phyloP scores from a whole-genome alignment of 2,888 invertebrate genomes.

The Parasteatoda lunata region DNA sequence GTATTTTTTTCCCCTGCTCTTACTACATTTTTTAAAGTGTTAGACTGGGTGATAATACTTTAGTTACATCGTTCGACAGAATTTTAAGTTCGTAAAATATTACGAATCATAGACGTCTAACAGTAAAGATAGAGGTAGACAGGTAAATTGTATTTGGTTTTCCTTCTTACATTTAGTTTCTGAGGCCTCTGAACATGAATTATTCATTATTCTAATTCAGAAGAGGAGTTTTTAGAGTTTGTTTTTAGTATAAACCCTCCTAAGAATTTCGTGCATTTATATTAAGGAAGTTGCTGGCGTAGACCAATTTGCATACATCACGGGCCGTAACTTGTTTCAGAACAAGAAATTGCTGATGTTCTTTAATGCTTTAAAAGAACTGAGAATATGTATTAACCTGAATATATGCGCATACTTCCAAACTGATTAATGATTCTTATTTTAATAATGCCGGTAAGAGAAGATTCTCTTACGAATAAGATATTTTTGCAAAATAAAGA shows the following conservation, averaged over 20 bases:
- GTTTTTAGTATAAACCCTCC: constrained; percentile 23
- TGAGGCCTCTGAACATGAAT: constrained; percentile 28
- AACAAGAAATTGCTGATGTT: not conserved
- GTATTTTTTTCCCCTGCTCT: no score
- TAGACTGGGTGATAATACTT: no score
- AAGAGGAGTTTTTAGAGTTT: constrained; percentile 41
- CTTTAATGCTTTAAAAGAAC: not conserved
- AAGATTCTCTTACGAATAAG: no score
- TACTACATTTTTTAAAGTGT: no score
- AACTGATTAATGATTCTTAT: not conserved
- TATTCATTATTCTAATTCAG: constrained; percentile 61
- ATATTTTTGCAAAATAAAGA: no score
- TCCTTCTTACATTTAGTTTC: no score
- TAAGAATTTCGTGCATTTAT: constrained; percentile 1
- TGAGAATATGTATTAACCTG: constrained; percentile 1
- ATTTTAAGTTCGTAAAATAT: no score
- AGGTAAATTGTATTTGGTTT: no score
- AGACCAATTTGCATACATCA: constrained; percentile 27
- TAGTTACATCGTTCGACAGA: no score
- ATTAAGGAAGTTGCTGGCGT: constrained; percentile 19
- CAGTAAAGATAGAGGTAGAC: no score
- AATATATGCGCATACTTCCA: not conserved
- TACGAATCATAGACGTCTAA: no score
- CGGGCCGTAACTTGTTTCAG: constrained; percentile 17
- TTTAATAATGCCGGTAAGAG: no score